phyloP scores from a whole-genome alignment of 2,797 vertebrate species.

The Pogoniulus pusillus region DNA sequence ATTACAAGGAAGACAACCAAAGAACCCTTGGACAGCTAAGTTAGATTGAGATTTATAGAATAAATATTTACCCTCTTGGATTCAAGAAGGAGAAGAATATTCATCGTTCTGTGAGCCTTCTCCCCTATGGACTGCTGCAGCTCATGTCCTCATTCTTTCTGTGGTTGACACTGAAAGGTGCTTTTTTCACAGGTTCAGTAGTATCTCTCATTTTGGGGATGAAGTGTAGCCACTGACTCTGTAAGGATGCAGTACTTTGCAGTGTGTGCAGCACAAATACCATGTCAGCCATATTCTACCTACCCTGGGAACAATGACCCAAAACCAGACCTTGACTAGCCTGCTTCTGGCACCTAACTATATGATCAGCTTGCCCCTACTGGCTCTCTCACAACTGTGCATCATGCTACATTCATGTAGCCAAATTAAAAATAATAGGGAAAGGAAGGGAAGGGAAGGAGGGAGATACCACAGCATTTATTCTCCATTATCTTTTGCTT shows the following conservation, averaged over 20 bases:
- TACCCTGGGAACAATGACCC: neutral
- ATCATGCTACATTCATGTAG: fast-evolving
- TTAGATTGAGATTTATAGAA: neutral
- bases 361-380: neutral
- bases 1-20: neutral
- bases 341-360: neutral
- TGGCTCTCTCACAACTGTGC: neutral
- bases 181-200: neutral
- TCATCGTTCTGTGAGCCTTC: neutral
- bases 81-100: neutral
- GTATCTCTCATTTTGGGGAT: neutral
- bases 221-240: neutral
- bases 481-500: neutral
- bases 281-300: neutral
- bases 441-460: too few relatives aligned
- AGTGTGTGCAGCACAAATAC: neutral
- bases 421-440: neutral
- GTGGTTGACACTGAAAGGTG: neutral
- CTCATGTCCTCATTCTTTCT: neutral
- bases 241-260: neutral
- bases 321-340: neutral
- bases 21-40: neutral
- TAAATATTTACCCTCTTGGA: neutral
- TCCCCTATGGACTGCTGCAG: neutral
- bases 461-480: too few relatives aligned